phyloP scores from a whole-genome alignment of 2,888 invertebrate species.

The Pterobdella sp. region DNA sequence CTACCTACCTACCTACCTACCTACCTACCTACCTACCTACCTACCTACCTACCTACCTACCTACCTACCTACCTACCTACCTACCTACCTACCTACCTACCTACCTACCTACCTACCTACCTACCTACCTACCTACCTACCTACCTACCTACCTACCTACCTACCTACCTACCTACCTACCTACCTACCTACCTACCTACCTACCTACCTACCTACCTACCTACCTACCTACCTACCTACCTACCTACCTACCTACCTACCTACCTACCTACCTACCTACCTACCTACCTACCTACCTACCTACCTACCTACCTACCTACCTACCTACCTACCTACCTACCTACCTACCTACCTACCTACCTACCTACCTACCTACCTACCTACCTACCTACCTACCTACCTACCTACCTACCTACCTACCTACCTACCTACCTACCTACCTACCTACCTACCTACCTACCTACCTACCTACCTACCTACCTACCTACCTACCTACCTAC shows the following conservation, averaged over 20 bases:
- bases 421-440: constrained; percentile 19
- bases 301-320: constrained; percentile 3
- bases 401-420: constrained; percentile 15
- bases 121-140: constrained; percentile 18
- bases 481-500: constrained; percentile 15
- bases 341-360: constrained; percentile 24
- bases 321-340: constrained; percentile 24
- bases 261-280: constrained; percentile 7
- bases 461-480: constrained; percentile 17
- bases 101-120: constrained; percentile 17
- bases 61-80: constrained; percentile 18
- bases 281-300: constrained; percentile 9
- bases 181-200: constrained; percentile 16
- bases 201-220: constrained; percentile 15
- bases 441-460: constrained; percentile 14
- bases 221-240: constrained; percentile 1
- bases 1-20: constrained; percentile 16
- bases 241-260: neutral
- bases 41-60: constrained; percentile 14
- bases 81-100: constrained; percentile 15
- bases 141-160: constrained; percentile 18
- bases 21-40: constrained; percentile 12
- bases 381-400: constrained; percentile 19
- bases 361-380: constrained; percentile 17
- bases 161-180: constrained; percentile 18